These are phyloP conservation scores for Invenusta paracnida DNA, from an alignment of 2,888 invertebrate genomes.

Conservation along the genomic window DNA sequence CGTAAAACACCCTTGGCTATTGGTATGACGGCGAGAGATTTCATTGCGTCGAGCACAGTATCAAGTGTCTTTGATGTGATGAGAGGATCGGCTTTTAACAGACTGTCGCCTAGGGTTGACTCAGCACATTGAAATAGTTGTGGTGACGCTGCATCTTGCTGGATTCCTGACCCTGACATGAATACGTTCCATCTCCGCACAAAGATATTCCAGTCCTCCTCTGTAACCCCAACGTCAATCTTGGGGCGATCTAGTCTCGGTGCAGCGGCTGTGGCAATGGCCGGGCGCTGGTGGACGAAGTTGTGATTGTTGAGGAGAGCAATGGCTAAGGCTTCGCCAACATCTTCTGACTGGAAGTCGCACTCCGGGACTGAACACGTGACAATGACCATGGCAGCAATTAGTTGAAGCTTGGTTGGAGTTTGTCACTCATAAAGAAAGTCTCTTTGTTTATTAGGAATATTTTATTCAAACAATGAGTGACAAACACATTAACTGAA, in stretches of 20 bases:
- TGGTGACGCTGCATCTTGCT: slow-evolving; percentile 12
- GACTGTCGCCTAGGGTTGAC: slow-evolving; percentile 14
- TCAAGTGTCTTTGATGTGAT: slow-evolving; percentile 24
- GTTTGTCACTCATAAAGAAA: not conserved
- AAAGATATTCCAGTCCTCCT: slow-evolving; percentile 31
- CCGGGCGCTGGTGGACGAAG: slow-evolving; percentile 15
- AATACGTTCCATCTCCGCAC: slow-evolving; percentile 34
- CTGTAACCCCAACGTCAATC: slow-evolving; percentile 21
- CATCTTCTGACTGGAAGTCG: slow-evolving; percentile 18
- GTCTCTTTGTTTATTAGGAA: not conserved
- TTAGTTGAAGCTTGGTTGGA: not conserved
- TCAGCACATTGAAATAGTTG: slow-evolving; percentile 35
- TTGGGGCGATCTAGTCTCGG: slow-evolving; percentile 27
- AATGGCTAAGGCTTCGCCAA: slow-evolving; percentile 27
- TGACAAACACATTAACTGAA: too few species aligned
- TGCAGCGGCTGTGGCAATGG: slow-evolving; percentile 4
- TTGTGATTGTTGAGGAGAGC: slow-evolving; percentile 21
- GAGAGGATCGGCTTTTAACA: slow-evolving; percentile 33
- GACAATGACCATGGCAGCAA: not conserved
- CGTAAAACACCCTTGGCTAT: slow-evolving; percentile 30
- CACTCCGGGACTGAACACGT: slow-evolving; percentile 8
- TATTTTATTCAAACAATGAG: not conserved
- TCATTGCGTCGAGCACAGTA: slow-evolving; percentile 19
- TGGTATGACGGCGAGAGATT: slow-evolving; percentile 32
- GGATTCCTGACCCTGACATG: slow-evolving; percentile 13